Base-by-base conservation (phyloP, 2,888 invertebrate genomes). In the Eristalinus sepulchralis region DNA sequence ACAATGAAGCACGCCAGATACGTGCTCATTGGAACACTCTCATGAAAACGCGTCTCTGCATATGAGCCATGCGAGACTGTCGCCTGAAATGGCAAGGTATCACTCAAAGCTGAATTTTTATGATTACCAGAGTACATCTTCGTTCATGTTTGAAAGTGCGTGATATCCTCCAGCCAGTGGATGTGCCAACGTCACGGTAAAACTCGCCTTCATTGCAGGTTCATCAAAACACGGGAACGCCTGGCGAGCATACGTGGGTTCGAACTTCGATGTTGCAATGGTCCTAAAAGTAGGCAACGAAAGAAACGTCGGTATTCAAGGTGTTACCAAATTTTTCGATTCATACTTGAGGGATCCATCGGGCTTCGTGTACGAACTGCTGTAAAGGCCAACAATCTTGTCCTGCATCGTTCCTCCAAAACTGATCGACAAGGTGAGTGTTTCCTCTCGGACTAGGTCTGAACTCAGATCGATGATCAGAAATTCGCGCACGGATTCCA, bases 221-320 rank as follows among this genome's bases (percentile, higher is more conserved):
- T 98, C 98, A 92, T 99, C 98, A 90, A 98, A 98, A 91, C 98
- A 98, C 0, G 98, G 98, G 91, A 97, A 98, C 0, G 98, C 96
- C 93, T 96, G 95, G n/a, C 98, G 94, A 0, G 98, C 98, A 92
- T 97, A 97, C 0, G 97, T 98, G 0, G 98, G 98, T 91, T 98
- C 97, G 90, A 99, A 98, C 92, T 98, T 97, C 6, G 97, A 96
- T 0, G 97, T 97, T 0, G 97, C 97, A 91, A 98, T 96, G 57
- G 93, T 93, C 89, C 97, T 97, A 91, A 39, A 94, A 94, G 24
- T 57, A 24, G 57, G 22, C 17, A 31, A 47, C 47, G 17, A 47
- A 13, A 67, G n/a, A n/a, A 27, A 27, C 5, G 2, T 27, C 27
- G 2, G 27, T 17, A 53, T 64, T 60, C 47, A 20, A 34, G 39